These are phyloP conservation scores for Hydrozoanthus gracilis DNA, from an alignment of 92 coral and sea anemone genomes.

Conservation along the genomic window DNA sequence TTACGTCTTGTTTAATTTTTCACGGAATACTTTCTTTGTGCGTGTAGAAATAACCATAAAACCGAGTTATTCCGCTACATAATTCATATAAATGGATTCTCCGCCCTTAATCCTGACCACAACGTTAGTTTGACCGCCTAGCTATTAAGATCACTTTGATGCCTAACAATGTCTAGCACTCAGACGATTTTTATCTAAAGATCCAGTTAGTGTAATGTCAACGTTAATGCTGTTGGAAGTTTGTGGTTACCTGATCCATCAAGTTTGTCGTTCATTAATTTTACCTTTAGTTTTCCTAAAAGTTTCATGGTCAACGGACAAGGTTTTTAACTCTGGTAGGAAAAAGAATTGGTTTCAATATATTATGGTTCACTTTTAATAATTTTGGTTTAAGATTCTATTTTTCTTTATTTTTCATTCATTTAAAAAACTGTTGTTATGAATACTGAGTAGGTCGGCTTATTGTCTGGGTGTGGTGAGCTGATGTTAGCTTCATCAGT, in stretches of 20 bases:
- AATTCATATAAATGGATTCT: neutral
- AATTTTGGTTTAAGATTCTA: no score
- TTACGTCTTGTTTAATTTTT: neutral
- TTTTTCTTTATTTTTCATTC: no score
- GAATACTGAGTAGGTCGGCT: no score
- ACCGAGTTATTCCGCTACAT: neutral
- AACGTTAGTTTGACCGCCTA: conserved; percentile 7
- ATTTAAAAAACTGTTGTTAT: no score
- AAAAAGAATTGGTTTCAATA: no score
- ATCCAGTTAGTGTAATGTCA: neutral
- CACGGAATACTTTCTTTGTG: neutral
- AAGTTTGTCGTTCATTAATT: neutral
- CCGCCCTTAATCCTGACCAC: neutral
- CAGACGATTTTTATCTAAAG: neutral
- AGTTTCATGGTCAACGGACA: no score
- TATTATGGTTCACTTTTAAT: no score
- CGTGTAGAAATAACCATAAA: neutral
- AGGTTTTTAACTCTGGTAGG: no score
- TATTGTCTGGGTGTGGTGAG: no score
- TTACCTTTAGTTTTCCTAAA: neutral
- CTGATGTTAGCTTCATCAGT: no score
- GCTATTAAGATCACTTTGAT: neutral
- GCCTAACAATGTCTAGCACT: neutral
- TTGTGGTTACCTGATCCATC: neutral
- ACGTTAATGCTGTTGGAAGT: neutral